Evolutionary conservation across 1,140 invertebrate species (phyloP).

Genomic region (Odontomachus brunneus): DNA sequence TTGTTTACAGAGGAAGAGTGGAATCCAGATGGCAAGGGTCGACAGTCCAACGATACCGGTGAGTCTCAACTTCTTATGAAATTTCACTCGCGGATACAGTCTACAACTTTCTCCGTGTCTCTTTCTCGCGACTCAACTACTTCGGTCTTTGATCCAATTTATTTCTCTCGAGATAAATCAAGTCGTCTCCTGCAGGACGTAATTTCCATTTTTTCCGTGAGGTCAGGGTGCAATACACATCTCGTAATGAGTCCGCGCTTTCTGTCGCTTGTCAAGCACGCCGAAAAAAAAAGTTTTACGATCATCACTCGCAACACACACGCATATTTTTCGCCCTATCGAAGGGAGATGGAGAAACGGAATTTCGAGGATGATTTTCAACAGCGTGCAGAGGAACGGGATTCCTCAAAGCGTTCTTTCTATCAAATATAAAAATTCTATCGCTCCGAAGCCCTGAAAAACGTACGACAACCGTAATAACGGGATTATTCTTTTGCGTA

Average conservation of each 20-base stretch:
- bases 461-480: constrained; percentile 3
- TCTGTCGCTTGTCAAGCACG: no score
- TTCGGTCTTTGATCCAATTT: constrained; percentile 8
- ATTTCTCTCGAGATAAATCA: constrained; percentile 4
- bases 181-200: no score
- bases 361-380: not conserved
- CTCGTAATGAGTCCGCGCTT: not conserved
- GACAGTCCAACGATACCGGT: constrained; percentile 84
- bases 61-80: constrained; percentile 66
- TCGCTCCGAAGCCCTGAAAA: not conserved
- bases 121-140: not conserved
- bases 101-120: not conserved
- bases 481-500: not conserved
- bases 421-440: not conserved
- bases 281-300: not conserved
- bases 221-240: not conserved
- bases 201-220: constrained; percentile 3
- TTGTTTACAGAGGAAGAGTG: constrained; percentile 85
- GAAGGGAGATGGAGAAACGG: no score
- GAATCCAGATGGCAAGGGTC: constrained; percentile 85
- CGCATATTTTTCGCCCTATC: no score
- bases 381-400: not conserved
- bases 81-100: constrained; percentile 4
- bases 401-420: not conserved
- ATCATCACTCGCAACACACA: not conserved